Evolutionary conservation across 2,113 vertebrate species (phyloP).

Genomic region (Bostrychus sinensis): DNA sequence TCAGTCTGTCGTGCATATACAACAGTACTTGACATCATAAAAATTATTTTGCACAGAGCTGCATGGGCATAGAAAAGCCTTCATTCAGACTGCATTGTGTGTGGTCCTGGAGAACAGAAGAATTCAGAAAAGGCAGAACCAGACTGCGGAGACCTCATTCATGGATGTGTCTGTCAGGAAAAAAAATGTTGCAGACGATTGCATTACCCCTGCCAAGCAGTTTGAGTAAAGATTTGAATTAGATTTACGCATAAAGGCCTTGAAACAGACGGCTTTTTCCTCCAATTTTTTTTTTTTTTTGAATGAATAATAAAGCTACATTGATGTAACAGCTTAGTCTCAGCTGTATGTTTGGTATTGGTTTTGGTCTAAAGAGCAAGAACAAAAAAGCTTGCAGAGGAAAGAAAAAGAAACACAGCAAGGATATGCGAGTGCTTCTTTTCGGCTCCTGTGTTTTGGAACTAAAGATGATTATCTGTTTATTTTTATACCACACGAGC

Average conservation of each 20-base stretch:
- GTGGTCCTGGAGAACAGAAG: background rate
- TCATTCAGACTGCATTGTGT: constrained; percentile 29
- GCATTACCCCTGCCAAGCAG: constrained; percentile 42
- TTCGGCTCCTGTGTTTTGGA: constrained; percentile 6
- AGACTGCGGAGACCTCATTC: constrained; percentile 4
- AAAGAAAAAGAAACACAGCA: background rate
- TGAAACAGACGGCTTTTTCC: constrained; percentile 26
- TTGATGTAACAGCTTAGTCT: constrained; percentile 45
- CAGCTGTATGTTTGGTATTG: constrained; percentile 28
- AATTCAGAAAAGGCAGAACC: constrained; percentile 4
- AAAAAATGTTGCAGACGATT: constrained; percentile 41
- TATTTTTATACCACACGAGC: background rate
- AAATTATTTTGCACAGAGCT: background rate
- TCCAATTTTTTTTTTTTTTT: constrained; percentile 15
- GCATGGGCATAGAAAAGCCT: constrained; percentile 11
- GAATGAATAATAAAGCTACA: constrained; percentile 47
- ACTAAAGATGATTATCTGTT: background rate
- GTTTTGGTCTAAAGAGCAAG: constrained; percentile 29
- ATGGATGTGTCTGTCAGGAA: constrained; percentile 28
- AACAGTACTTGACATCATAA: background rate
- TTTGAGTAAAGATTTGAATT: constrained; percentile 36
- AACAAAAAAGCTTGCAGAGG: background rate
- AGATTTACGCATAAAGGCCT: constrained; percentile 41
- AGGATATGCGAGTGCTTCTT: background rate
- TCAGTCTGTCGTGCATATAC: background rate